Evolutionary conservation across 2,797 vertebrate genomes (phyloP), one percentile per base, ranked within the genome.

Genomic region (Etheostoma nigrum): DNA sequence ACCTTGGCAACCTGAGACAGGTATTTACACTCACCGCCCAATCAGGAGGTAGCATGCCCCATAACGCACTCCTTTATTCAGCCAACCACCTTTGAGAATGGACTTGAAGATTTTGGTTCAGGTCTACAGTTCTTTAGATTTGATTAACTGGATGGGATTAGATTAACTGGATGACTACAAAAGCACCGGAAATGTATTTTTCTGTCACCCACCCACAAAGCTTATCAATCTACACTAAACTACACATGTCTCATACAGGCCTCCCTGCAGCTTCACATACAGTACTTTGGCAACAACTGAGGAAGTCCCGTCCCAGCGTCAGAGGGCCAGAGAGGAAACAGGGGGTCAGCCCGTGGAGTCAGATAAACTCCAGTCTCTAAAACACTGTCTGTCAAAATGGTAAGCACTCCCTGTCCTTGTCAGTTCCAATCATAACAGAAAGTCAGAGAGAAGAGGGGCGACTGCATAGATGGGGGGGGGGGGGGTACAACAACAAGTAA

Each of bases 221-320:
- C 0, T 6, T 65, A 33, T 49, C 30, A 45, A 47, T 67, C 19
- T 10, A 1, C 3, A 4, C 27, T 52, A 10, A 67, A 51, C n/a
- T 42, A n/a, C 10, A 68, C 57, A 12, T 15, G 23, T 69, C 40
- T 45, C 63, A 72, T 14, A n/a, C 30, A 47, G 27, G 42, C 49
- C 45, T 45, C 13, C 71, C 36, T 59, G 16, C 2, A 21, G 6
- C 27, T 52, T 15, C 1, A 16, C 40, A 66, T 44, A 30, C 30
- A 30, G 30, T 6, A 49, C n/a, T 62, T 21, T 47, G 51, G 18
- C 53, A 51, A 67, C 19, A 61, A 14, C 82, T 66, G 91, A 95
- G 95, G 96, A 97, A 96, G 95, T 94, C 91, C 92, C 88, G 91
- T 94, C 94, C 87, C 91, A 87, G 86, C 81, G 82, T 92, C 79